Conservation (phyloP, 1,140 invertebrate species). For the Drosophila tani region DNA sequence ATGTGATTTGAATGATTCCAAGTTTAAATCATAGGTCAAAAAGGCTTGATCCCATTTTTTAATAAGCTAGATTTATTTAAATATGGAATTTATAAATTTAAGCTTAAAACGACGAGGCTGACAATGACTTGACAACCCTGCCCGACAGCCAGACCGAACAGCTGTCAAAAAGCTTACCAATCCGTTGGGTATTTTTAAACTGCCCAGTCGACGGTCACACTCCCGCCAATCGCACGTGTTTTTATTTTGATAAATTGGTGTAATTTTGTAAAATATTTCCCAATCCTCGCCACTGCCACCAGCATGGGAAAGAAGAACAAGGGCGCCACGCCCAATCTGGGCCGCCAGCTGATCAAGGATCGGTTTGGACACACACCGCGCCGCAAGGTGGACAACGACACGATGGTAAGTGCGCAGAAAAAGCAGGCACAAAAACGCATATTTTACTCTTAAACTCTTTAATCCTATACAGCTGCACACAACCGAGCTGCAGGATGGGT, state of each 20-base stretch:
- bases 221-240: conserved; percentile 20
- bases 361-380: conserved; percentile 88
- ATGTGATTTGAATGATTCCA: too few relatives aligned
- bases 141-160: background rate
- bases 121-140: background rate
- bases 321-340: conserved; percentile 85
- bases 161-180: background rate
- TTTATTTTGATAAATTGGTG: background rate
- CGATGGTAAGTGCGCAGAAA: conserved; percentile 85
- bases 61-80: too few relatives aligned
- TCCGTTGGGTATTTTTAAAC: background rate
- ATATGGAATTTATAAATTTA: too few relatives aligned
- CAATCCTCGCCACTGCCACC: too few relatives aligned
- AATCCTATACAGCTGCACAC: conserved; percentile 90
- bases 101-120: background rate
- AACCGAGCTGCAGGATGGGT: conserved; percentile 94
- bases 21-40: background rate
- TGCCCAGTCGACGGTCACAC: background rate
- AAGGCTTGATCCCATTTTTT: too few relatives aligned
- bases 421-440: background rate
- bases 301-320: conserved; percentile 78
- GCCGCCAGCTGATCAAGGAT: conserved; percentile 91
- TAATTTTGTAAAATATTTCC: background rate
- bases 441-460: conserved; percentile 23
- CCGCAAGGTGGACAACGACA: conserved; percentile 88